phyloP scores from a whole-genome alignment of 2,888 invertebrate species.

The Dorcus hopei region DNA sequence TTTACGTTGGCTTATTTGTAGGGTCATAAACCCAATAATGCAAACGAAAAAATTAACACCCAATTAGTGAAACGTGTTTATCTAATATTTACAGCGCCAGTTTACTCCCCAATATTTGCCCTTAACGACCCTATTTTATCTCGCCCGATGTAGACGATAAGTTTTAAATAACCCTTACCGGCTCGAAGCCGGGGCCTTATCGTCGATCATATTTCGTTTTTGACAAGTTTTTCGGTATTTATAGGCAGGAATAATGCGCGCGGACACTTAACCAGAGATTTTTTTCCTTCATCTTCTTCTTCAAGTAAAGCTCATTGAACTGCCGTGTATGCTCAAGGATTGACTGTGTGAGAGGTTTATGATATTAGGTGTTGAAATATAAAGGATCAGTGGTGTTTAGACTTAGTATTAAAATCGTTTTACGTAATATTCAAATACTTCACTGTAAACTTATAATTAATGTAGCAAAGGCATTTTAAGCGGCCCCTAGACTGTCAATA shows the following conservation, averaged over 20 bases:
- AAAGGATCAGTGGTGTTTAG: background rate
- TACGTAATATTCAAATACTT: too few relatives aligned
- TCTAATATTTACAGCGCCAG: slow-evolving; percentile 19
- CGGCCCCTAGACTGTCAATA: too few relatives aligned
- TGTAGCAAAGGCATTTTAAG: too few relatives aligned
- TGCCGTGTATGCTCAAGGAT: background rate
- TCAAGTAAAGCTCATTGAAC: too few relatives aligned
- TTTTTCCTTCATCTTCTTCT: too few relatives aligned
- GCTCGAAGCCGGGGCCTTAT: background rate
- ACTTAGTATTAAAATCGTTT: too few relatives aligned
- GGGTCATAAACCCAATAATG: slow-evolving; percentile 18
- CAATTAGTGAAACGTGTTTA: slow-evolving; percentile 21
- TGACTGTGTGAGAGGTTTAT: slow-evolving; percentile 32
- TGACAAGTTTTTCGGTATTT: too few relatives aligned
- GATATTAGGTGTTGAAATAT: slow-evolving; percentile 31
- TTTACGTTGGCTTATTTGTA: slow-evolving; percentile 5
- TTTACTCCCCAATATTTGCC: slow-evolving; percentile 16
- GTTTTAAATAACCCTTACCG: slow-evolving; percentile 14
- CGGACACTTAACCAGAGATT: too few relatives aligned
- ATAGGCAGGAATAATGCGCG: too few relatives aligned
- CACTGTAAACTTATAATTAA: too few relatives aligned
- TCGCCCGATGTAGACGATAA: slow-evolving; percentile 18
- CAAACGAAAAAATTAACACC: slow-evolving; percentile 22
- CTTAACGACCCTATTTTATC: slow-evolving; percentile 18
- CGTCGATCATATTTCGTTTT: too few relatives aligned